A percentile compares a stretch with the other conserved stretches of the same genome.
Conservation (phyloP, 2,797 vertebrate species). For the Mormyrops boulengeri region DNA sequence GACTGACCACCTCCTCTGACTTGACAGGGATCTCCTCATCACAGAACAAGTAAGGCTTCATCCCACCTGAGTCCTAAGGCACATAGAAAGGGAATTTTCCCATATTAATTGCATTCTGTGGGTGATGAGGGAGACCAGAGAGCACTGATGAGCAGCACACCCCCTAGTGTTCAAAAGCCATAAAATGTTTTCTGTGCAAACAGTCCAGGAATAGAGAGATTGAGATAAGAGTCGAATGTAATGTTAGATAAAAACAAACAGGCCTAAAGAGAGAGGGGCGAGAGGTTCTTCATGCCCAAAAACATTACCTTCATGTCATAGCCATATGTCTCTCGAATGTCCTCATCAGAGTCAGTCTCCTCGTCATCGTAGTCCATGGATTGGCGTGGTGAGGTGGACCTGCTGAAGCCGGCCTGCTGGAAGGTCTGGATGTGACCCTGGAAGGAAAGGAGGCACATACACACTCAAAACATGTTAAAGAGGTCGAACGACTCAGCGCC, state of each 20-base stretch:
- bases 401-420: conserved; percentile 92
- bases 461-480: neutral
- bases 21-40: conserved; percentile 98
- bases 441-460: neutral
- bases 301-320: conserved; percentile 82
- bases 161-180: neutral
- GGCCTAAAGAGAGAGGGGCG: neutral
- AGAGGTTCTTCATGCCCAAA: neutral
- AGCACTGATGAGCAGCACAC: neutral
- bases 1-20: conserved; percentile 95
- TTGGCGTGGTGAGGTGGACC: conserved; percentile 82
- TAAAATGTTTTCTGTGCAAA: neutral
- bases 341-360: conserved; percentile 96
- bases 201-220: neutral
- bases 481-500: neutral
- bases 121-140: neutral
- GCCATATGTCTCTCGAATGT: conserved; percentile 89
- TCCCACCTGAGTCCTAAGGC: conserved; percentile 82
- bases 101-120: neutral
- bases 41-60: conserved; percentile 94
- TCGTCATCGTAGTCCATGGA: conserved; percentile 92
- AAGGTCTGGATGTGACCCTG: conserved; percentile 96
- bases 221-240: neutral
- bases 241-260: neutral
- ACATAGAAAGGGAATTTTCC: conserved; percentile 16